Conservation (phyloP, 1,140 invertebrate genomes). For the Eupeodes corollae region DNA sequence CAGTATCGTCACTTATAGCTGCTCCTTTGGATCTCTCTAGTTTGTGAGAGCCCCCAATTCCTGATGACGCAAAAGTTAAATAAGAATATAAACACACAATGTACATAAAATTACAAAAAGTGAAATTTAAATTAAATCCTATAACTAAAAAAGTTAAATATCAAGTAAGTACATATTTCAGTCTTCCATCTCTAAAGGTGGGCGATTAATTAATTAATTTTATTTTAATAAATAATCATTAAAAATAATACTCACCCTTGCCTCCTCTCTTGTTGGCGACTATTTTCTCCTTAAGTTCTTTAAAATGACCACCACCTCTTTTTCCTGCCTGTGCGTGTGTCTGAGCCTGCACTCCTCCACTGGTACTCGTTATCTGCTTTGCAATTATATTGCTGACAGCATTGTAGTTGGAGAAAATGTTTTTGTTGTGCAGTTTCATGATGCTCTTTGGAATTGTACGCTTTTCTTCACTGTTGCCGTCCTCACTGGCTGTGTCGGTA, state of each 20-base stretch:
- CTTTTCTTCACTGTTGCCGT: too few relatives aligned
- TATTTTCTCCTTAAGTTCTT: constrained; percentile 43
- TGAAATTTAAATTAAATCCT: too few relatives aligned
- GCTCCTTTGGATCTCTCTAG: too few relatives aligned
- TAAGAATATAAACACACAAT: not conserved
- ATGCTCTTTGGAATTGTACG: constrained; percentile 7
- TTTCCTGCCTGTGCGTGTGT: constrained; percentile 25
- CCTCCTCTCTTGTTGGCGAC: constrained; percentile 33
- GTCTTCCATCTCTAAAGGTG: too few relatives aligned
- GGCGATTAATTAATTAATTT: too few relatives aligned
- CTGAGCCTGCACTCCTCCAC: constrained; percentile 23
- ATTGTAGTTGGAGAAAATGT: constrained; percentile 17
- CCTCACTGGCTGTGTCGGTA: not conserved
- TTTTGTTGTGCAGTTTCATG: constrained; percentile 22
- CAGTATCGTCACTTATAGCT: constrained; percentile 4
- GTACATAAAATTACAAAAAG: too few relatives aligned
- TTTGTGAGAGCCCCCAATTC: too few relatives aligned
- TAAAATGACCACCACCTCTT: constrained; percentile 39
- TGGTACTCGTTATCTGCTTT: constrained; percentile 30
- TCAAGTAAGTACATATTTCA: too few relatives aligned
- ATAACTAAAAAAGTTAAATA: too few relatives aligned
- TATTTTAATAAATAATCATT: not conserved
- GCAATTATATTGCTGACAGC: constrained; percentile 34
- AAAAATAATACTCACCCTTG: not conserved
- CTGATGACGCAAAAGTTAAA: too few relatives aligned